Evolutionary conservation across 1,140 invertebrate genomes (phyloP), one percentile per base, ranked within the genome.

Genomic region (Zelostemma sp.): DNA sequence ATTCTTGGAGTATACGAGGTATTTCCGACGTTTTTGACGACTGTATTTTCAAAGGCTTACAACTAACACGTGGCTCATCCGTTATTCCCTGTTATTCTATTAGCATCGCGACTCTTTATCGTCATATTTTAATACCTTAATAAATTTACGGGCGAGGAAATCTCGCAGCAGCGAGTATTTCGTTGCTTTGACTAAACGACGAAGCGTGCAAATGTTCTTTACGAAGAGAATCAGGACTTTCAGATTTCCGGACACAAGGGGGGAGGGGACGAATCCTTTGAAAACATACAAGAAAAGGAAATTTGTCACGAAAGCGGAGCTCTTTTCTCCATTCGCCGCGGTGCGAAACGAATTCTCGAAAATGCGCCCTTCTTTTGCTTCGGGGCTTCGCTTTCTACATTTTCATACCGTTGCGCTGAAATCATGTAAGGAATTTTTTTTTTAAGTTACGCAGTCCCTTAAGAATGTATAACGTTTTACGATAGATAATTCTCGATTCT

Each of bases 21-120:
- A 49, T 49, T 49, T 49, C 47, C 47, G 47, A 28, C 21, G 47
- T 14, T 31, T 18, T 50, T 50, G 48, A 50, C 9, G 48, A 50
- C 48, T 50, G 25, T 35, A 35, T 50, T 35, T 31, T n/a, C 48
- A 11, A 50, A 50, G 31, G 28, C 25, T 35, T 4, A 14, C n/a
- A n/a, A n/a, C 25, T 11, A 28, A 50, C 48, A 35, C 48, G 28
- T 35, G 48, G 48, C 48, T 50, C 48, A 9, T 50, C 48, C 15
- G 48, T 50, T 50, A 50, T 17, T 6, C 14, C 43, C 9, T 4
- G 17, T 19, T n/a, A 46, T 19, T n/a, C 43, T 21, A 46, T 19
- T 33, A 50, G 33, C 33, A 50, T 18, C 14, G 9, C 11, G n/a
- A 33, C 28, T 50, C 33, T 50, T 35, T 50, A 50, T 17, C 16